Evolutionary conservation across 2,113 vertebrate species (phyloP), one percentile per base, ranked within the genome.

Genomic region (Saguinus midas): DNA sequence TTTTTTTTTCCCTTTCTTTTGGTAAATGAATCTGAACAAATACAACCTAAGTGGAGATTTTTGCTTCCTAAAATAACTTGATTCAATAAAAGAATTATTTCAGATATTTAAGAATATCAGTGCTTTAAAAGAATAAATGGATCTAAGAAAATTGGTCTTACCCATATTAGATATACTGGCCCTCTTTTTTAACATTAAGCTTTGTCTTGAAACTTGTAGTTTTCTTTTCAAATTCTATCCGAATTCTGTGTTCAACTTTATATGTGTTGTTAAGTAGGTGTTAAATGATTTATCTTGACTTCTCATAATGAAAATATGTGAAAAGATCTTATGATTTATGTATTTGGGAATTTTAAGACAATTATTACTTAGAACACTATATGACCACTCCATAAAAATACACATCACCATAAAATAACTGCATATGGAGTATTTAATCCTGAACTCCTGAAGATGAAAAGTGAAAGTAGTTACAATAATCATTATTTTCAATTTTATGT

Each of bases 401-500:
- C 96, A 98, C 97, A 98, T 98, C 97, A 97, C 40, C 97, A 97
- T 99, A 98, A 99, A 99, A 98, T 98, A 98, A 98, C 98, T 97
- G 95, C 97, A 97, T 98, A 98, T 98, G 98, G 97, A 98, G 97
- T 98, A 98, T 98, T 98, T 99, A 98, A 99, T 98, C 98, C 97
- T 98, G 98, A 98, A 98, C 98, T 98, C 98, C 96, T 98, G 97
- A 97, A 98, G 98, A 98, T 98, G 96, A 98, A 98, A 98, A 98
- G 98, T 98, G 97, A 97, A 98, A 98, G 98, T 97, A 98, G 98
- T 98, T 98, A 98, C 97, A 99, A 98, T 98, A 99, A 98, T 98
- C 98, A 99, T 98, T 98, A 99, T 98, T 99, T 99, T 98, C 98
- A 98, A 98, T 98, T 98, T 99, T 99, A 99, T 99, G 98, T 98